Percentiles rank a stretch among this genome's conserved stretches.
These are phyloP conservation scores for Argyra leucocephala DNA, from an alignment of 2,888 invertebrate genomes.

Conservation along the genomic window DNA sequence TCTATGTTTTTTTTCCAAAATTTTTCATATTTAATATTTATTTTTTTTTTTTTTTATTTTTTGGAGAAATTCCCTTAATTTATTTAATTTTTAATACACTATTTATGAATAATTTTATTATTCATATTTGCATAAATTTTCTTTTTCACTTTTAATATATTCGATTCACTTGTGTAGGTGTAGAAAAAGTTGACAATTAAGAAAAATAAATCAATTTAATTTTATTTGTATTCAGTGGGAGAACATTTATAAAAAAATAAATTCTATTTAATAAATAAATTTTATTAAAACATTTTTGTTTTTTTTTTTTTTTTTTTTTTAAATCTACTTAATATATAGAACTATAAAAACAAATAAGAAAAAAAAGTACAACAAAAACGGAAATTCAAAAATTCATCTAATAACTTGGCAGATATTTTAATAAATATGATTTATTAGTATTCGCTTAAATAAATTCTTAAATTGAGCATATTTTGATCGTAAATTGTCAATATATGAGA, in stretches of 20 bases:
- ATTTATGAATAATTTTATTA: no score
- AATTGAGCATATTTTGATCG: conserved; percentile 6
- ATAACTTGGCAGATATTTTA: background rate
- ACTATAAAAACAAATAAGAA: background rate
- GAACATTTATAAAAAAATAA: background rate
- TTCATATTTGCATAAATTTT: no score
- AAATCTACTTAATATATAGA: background rate
- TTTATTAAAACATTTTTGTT: background rate
- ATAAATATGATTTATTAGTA: background rate
- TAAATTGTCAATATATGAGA: background rate
- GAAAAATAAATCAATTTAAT: background rate
- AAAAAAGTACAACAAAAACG: background rate
- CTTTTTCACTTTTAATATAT: no score
- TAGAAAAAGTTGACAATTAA: background rate
- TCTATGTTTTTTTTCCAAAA: no score
- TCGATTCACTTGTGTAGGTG: background rate
- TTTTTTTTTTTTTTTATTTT: no score
- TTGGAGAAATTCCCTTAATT: no score
- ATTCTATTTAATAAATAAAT: background rate
- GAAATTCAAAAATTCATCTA: background rate
- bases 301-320: no score
- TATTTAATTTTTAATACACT: no score
- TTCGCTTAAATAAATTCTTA: conserved; percentile 1
- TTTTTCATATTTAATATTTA: no score
- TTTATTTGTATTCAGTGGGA: background rate